Percentiles rank a stretch among this genome's conserved stretches.
phyloP scores from a whole-genome alignment of 53 echinoderm and acorn worm genomes.

The Holothuria leucospilota region DNA sequence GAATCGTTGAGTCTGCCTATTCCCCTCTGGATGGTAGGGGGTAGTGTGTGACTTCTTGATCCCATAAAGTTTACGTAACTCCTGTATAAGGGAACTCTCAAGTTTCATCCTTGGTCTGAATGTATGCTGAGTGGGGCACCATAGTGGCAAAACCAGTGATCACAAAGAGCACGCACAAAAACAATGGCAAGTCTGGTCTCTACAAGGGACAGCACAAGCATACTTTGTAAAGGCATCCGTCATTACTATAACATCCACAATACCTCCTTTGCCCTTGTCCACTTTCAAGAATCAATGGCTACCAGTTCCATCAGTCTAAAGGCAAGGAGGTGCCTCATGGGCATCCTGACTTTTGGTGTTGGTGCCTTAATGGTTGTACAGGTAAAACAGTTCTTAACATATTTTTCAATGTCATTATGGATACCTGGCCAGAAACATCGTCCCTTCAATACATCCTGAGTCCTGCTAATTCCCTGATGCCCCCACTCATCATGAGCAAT shows the following conservation, averaged over 20 bases:
- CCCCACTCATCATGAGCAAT: constrained; percentile 62
- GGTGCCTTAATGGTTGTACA: constrained; percentile 51
- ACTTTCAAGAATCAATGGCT: constrained; percentile 68
- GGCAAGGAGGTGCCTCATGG: constrained; percentile 56
- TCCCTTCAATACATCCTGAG: constrained; percentile 38
- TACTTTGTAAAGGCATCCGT: constrained; percentile 66
- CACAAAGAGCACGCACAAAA: constrained; percentile 36
- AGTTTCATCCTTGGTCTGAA: constrained; percentile 49
- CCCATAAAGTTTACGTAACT: constrained; percentile 38
- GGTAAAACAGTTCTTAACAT: constrained; percentile 51
- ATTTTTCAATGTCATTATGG: constrained; percentile 10
- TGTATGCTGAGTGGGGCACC: constrained; percentile 43
- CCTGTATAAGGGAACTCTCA: constrained; percentile 42
- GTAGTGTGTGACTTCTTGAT: constrained; percentile 58
- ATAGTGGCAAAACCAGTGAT: constrained; percentile 57
- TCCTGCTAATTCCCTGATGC: constrained; percentile 54
- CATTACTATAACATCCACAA: constrained; percentile 63
- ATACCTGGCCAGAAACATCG: constrained; percentile 68
- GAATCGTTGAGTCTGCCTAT: constrained; percentile 59
- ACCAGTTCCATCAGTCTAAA: constrained; percentile 52
- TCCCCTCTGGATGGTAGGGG: constrained; percentile 54
- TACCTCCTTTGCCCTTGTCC: constrained; percentile 46
- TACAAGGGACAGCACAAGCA: constrained; percentile 57
- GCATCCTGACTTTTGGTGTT: constrained; percentile 44
- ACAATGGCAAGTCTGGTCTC: constrained; percentile 37